A percentile compares a stretch with the other conserved stretches of the same genome.
Evolutionary conservation across 2,888 invertebrate species (phyloP).

Genomic region (Hirtodrosophila duncani): DNA sequence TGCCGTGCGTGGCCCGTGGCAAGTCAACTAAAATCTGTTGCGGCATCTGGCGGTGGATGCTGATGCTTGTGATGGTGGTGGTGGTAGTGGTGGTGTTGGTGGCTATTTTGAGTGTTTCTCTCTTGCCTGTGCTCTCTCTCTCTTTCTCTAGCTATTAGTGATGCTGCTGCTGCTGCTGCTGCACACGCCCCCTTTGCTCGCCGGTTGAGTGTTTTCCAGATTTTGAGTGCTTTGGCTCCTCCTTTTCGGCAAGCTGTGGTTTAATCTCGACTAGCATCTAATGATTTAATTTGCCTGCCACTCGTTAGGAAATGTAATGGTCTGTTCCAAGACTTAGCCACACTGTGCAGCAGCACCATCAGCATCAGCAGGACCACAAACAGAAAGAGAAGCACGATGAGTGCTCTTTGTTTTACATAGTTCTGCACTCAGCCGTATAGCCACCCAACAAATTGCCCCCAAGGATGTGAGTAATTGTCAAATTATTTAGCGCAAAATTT

Average conservation of each 20-base stretch:
- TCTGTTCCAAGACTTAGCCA: slow-evolving; percentile 71
- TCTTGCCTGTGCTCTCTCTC: slow-evolving; percentile 13
- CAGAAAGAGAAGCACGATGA: background rate
- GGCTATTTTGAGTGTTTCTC: slow-evolving; percentile 42
- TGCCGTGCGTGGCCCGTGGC: slow-evolving; percentile 50
- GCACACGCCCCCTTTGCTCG: slow-evolving; percentile 52
- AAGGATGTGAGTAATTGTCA: slow-evolving; percentile 77
- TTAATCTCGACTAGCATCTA: slow-evolving; percentile 73
- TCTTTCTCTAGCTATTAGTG: slow-evolving; percentile 16
- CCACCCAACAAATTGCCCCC: slow-evolving; percentile 28
- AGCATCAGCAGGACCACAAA: too few species aligned
- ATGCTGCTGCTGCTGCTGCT: slow-evolving; percentile 1
- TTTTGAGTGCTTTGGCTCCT: slow-evolving; percentile 50
- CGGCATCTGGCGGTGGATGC: slow-evolving; percentile 13
- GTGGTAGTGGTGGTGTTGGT: slow-evolving; percentile 23
- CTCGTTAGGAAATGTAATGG: slow-evolving; percentile 78
- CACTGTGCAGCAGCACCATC: slow-evolving; percentile 28
- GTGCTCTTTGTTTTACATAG: slow-evolving; percentile 41
- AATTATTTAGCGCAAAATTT: slow-evolving; percentile 78
- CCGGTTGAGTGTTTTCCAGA: slow-evolving; percentile 46
- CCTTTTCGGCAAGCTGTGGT: slow-evolving; percentile 17
- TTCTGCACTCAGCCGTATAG: slow-evolving; percentile 44
- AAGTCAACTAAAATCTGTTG: slow-evolving; percentile 64
- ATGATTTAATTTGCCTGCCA: slow-evolving; percentile 78
- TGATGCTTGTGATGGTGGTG: slow-evolving; percentile 21